Evolutionary conservation across 2,113 vertebrate species (phyloP).

Genomic region (Antechinus stuartii): DNA sequence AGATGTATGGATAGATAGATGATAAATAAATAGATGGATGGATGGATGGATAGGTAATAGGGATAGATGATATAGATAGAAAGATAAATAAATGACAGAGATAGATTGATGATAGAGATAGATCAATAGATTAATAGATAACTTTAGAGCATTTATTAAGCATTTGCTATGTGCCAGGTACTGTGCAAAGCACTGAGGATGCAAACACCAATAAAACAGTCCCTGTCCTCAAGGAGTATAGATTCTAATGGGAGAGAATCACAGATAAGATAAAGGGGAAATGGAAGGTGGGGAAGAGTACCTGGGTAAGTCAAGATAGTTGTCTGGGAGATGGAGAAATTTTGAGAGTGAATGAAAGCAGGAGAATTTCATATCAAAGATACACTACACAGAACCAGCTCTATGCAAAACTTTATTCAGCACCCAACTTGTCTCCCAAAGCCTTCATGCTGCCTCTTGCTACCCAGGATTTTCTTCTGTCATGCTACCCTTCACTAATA

Average conservation of each 20-base stretch:
- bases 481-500: background rate
- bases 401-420: background rate
- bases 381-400: background rate
- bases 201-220: background rate
- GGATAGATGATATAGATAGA: background rate
- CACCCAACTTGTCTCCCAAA: background rate
- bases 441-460: background rate
- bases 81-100: background rate
- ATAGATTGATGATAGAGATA: background rate
- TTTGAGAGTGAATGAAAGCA: background rate
- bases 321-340: background rate
- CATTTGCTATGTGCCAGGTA: background rate
- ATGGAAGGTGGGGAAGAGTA: background rate
- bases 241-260: background rate
- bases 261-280: background rate
- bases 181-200: background rate
- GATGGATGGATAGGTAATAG: too few species aligned
- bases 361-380: background rate
- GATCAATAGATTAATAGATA: background rate
- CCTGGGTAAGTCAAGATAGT: background rate
- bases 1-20: too few species aligned
- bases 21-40: background rate
- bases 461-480: background rate
- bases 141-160: background rate
- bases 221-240: background rate